Evolutionary conservation across 2,888 invertebrate genomes (phyloP), one percentile per base, ranked within the genome.

Genomic region (Melitaea athalia): DNA sequence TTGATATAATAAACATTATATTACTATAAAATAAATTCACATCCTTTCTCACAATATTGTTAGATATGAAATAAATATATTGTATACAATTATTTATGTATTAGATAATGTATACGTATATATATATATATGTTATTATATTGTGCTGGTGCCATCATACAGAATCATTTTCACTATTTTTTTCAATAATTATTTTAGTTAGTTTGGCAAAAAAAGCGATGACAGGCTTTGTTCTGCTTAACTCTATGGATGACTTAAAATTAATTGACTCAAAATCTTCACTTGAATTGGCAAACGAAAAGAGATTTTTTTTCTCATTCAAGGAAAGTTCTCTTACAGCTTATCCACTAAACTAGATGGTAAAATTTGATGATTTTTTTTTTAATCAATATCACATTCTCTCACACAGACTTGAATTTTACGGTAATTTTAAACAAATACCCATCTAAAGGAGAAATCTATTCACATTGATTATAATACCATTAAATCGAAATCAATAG

Each of bases 201-300:
- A 79, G 83, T 63, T 87, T 87, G 84, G 89, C 89, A 85, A 88
- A 88, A 81, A 79, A 90, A 89, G 91, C 89, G 81, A 85, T 84
- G 82, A 79, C 81, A 75, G 72, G 77, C 75, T 72, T 78, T 79
- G 76, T 83, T 49, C 84, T 74, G 84, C 89, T 88, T 91, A 89
- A 77, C 74, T 71, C 87, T 91, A 91, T 87, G 83, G 85, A 90
- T 92, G 91, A 91, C 92, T 91, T 91, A 89, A 91, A 92, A 88
- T 86, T 92, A 92, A 92, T 92, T 92, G 91, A 92, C 91, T 87
- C 81, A 81, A n/a, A n/a, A 85, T 78, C 78, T 81, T 84, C 78
- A 80, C 81, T 80, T 77, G 79, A 81, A 83, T 88, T 87, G 87
- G 88, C 85, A 83, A 82, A 83, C 74, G 76, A 77, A 79, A 82